Percentiles rank a stretch among this genome's conserved stretches.
Conservation (phyloP, 2,888 invertebrate genomes). For the Lacanobia wlatinum region DNA sequence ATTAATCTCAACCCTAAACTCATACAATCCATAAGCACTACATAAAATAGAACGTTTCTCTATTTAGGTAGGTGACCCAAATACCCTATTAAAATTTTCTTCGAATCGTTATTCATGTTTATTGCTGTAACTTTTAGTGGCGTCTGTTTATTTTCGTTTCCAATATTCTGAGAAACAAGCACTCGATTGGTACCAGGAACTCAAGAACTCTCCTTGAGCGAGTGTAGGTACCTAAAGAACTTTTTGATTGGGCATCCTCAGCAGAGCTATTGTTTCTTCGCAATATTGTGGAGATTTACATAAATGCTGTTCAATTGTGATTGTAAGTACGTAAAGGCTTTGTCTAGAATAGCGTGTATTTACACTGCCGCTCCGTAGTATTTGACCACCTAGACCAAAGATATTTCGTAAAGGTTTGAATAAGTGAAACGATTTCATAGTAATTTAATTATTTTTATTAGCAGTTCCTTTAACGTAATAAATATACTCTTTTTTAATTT, state of each 20-base stretch:
- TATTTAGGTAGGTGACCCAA: neutral
- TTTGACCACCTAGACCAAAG: too few species aligned
- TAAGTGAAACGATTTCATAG: too few species aligned
- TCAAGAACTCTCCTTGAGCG: conserved; percentile 7
- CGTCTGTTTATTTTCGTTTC: conserved; percentile 31
- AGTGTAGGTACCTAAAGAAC: conserved; percentile 24
- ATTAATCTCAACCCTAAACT: neutral
- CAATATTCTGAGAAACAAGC: conserved; percentile 22
- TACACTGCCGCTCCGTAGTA: too few species aligned
- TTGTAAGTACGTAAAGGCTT: neutral
- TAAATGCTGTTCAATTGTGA: conserved; percentile 22
- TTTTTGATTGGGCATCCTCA: conserved; percentile 36
- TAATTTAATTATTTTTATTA: too few species aligned
- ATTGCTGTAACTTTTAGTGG: conserved; percentile 14
- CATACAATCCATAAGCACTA: neutral
- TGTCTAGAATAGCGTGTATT: neutral
- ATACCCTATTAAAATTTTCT: neutral
- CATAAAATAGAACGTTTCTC: neutral
- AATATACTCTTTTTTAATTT: too few species aligned
- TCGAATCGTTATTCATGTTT: neutral
- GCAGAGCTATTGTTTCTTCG: conserved; percentile 16
- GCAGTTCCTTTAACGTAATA: too few species aligned
- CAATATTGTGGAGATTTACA: conserved; percentile 19
- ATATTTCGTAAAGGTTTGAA: too few species aligned
- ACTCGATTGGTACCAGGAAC: conserved; percentile 10